Percentiles rank a stretch among this genome's conserved stretches.
Conservation (phyloP, 2,888 invertebrate genomes). For the Hirtodrosophila cameraria region DNA sequence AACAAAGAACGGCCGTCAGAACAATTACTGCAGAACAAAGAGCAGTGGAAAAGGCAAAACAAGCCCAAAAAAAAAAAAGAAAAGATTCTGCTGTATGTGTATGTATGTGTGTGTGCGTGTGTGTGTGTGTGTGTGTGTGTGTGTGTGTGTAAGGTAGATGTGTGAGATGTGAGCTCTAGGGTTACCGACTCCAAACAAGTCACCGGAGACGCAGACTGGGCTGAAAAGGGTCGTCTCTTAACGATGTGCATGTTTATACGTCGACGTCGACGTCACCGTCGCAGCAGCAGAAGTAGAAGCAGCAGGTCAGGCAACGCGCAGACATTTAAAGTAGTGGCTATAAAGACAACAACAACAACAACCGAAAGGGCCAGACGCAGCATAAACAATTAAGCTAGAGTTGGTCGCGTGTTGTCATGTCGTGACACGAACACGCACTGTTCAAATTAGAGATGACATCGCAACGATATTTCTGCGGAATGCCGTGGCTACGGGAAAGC, state of each 20-base stretch:
- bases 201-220: constrained; percentile 31
- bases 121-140: constrained; percentile 25
- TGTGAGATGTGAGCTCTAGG: constrained; percentile 51
- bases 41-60: constrained; percentile 60
- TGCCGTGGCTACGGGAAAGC: too few relatives aligned
- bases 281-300: constrained; percentile 22
- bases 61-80: constrained; percentile 40
- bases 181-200: constrained; percentile 60
- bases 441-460: too few relatives aligned
- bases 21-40: constrained; percentile 68
- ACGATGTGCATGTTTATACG: constrained; percentile 71
- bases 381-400: constrained; percentile 13
- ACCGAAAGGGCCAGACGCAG: constrained; percentile 28
- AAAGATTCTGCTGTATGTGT: constrained; percentile 14
- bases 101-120: constrained; percentile 12
- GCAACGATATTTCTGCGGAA: too few relatives aligned
- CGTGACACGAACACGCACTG: too few relatives aligned
- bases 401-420: too few relatives aligned
- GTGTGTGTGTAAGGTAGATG: constrained; percentile 5
- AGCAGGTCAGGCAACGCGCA: constrained; percentile 41
- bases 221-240: constrained; percentile 58
- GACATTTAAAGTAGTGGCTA: constrained; percentile 60
- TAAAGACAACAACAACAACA: constrained; percentile 34
- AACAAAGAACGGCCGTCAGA: constrained; percentile 47
- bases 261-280: constrained; percentile 35